These are phyloP conservation scores for Hycleus phaleratus DNA, from an alignment of 1,140 invertebrate species.

Conservation along the genomic window DNA sequence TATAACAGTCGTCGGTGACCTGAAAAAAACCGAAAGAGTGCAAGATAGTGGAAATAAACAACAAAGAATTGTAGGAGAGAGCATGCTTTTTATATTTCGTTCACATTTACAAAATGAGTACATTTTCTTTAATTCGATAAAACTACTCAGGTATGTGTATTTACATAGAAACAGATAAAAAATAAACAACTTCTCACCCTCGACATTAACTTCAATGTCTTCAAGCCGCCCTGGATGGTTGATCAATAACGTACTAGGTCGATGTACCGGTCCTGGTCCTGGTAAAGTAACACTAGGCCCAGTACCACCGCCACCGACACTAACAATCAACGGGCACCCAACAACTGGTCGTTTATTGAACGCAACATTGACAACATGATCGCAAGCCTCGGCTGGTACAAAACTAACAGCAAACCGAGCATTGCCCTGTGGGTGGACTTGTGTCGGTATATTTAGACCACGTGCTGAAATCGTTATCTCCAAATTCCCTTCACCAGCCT, in stretches of 20 bases:
- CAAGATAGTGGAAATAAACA: constrained; percentile 29
- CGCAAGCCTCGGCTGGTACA: constrained; percentile 84
- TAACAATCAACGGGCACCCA: constrained; percentile 72
- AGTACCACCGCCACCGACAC: constrained; percentile 62
- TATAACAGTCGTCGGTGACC: constrained; percentile 52
- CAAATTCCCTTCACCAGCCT: constrained; percentile 95
- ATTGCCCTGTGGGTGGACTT: constrained; percentile 90
- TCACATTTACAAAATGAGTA: constrained; percentile 20
- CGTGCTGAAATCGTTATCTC: constrained; percentile 94
- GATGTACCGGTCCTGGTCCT: constrained; percentile 56
- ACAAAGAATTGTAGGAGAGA: constrained; percentile 19
- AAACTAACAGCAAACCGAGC: constrained; percentile 91
- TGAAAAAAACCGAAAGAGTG: constrained; percentile 45
- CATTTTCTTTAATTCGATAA: neutral
- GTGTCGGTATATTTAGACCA: constrained; percentile 90
- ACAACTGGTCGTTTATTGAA: constrained; percentile 84
- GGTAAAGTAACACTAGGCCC: constrained; percentile 64
- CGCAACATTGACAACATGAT: constrained; percentile 92
- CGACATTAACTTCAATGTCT: constrained; percentile 89
- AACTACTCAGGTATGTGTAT: too few species aligned
- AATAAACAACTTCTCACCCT: constrained; percentile 58
- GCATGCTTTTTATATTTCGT: constrained; percentile 27
- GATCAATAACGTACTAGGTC: constrained; percentile 55
- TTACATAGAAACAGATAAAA: too few species aligned
- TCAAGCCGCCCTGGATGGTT: constrained; percentile 74